These are phyloP conservation scores for Polyergus mexicanus DNA, from an alignment of 1,140 invertebrate genomes.

Conservation along the genomic window DNA sequence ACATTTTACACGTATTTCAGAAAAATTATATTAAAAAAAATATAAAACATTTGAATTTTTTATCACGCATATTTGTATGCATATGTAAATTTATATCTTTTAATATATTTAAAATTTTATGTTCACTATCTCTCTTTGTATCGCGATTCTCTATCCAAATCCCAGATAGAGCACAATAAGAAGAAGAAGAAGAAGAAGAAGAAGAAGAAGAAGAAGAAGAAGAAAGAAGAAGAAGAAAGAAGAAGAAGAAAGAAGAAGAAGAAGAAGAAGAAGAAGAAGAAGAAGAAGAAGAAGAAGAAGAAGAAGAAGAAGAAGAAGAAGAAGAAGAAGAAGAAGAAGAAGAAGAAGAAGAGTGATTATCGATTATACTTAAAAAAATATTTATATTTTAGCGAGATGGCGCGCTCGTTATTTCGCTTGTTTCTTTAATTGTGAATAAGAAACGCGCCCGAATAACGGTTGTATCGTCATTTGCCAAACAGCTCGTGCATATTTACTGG, in stretches of 20 bases:
- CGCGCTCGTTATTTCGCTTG: background rate
- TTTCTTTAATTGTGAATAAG: slow-evolving; percentile 49
- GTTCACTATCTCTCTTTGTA: background rate
- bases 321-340: background rate
- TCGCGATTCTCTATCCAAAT: background rate
- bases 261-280: background rate
- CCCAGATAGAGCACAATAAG: background rate
- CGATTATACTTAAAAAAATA: background rate
- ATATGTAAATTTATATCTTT: background rate
- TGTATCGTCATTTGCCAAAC: slow-evolving; percentile 31
- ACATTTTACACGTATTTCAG: no score
- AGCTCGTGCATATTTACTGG: background rate
- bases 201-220: background rate
- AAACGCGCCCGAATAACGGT: slow-evolving; percentile 17
- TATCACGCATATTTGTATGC: background rate
- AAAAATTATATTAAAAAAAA: background rate
- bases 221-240: background rate
- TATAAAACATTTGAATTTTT: background rate
- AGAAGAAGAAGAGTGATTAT: background rate
- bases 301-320: background rate
- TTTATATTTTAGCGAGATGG: background rate
- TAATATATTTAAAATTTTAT: background rate
- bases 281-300: background rate
- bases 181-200: background rate
- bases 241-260: background rate